A percentile compares a stretch with the other conserved stretches of the same genome.
Conservation (phyloP, 2,113 vertebrate species). For the Paedocypris sp. region DNA sequence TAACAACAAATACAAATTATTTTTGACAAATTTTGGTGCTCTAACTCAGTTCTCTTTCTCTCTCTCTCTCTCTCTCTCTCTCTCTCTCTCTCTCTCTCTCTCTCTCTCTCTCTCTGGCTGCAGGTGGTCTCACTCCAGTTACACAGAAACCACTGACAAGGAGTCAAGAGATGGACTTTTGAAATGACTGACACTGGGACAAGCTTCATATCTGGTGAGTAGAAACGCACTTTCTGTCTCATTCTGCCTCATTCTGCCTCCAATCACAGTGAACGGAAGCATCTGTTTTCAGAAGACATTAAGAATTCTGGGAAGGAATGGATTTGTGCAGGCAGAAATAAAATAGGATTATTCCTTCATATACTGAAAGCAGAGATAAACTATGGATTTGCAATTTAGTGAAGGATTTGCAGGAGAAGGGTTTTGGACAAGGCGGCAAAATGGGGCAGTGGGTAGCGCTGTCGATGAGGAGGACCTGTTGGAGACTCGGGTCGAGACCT, state of each 20-base stretch:
- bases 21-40: no score
- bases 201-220: conserved; percentile 60
- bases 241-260: neutral
- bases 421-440: no score
- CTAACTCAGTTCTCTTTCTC: no score
- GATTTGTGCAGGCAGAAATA: neutral
- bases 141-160: conserved; percentile 10
- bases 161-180: conserved; percentile 42
- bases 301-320: neutral
- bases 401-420: no score
- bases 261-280: neutral
- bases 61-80: neutral
- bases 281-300: conserved; percentile 3
- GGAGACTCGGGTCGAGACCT: no score
- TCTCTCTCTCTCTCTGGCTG: neutral
- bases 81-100: neutral
- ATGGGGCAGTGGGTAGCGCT: no score
- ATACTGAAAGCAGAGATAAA: no score
- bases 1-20: no score
- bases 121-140: conserved; percentile 24
- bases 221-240: neutral
- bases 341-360: neutral
- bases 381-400: no score
- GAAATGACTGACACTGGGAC: conserved; percentile 52
- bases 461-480: no score